These are phyloP conservation scores for Monochamus saltuarius DNA, from an alignment of 1,140 invertebrate species.

Conservation along the genomic window DNA sequence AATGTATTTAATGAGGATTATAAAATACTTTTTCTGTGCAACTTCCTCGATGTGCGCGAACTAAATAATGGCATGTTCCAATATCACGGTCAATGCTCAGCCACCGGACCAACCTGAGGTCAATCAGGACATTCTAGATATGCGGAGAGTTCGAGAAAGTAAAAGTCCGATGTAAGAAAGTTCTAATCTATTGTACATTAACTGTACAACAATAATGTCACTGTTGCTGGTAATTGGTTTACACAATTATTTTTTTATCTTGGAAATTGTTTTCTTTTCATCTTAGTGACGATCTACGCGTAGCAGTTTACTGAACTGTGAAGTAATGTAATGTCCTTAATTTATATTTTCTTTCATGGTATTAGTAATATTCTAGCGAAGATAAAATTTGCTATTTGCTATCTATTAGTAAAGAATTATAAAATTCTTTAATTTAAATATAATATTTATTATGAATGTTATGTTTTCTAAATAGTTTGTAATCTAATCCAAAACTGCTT, in stretches of 20 bases:
- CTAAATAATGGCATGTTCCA: constrained; percentile 7
- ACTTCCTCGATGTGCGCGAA: neutral
- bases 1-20: neutral
- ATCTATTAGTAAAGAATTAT: too few species aligned
- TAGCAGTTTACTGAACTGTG: neutral
- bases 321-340: constrained; percentile 3
- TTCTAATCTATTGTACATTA: constrained; percentile 2
- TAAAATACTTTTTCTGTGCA: neutral
- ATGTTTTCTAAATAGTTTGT: too few species aligned
- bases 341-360: too few species aligned
- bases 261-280: neutral
- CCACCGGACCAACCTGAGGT: constrained; percentile 3
- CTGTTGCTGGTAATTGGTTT: neutral
- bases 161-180: constrained; percentile 28
- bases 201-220: neutral
- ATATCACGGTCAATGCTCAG: constrained; percentile 28
- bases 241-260: neutral
- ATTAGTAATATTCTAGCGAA: too few species aligned
- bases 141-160: constrained; percentile 24
- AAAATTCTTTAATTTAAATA: too few species aligned
- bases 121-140: neutral
- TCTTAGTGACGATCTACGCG: too few species aligned
- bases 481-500: too few species aligned
- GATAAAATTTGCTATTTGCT: too few species aligned
- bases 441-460: too few species aligned